Evolutionary conservation across 2,113 vertebrate genomes (phyloP).

Genomic region (Muscicapa adusta): DNA sequence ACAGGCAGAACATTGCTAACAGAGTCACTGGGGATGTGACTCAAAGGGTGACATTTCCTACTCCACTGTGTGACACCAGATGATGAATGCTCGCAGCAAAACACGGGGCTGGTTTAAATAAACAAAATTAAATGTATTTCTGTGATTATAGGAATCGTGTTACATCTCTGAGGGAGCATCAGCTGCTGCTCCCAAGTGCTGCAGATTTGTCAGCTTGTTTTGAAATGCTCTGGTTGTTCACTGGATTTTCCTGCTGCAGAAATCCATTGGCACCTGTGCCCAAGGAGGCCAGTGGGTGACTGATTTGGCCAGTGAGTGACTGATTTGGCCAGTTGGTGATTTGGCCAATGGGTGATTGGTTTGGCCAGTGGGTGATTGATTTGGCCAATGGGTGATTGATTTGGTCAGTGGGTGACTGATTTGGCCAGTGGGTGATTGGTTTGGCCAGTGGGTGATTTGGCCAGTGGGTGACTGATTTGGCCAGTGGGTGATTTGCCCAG

Average conservation of each 20-base stretch:
- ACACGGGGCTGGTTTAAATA: conserved; percentile 3
- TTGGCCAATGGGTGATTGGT: neutral
- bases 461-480: neutral
- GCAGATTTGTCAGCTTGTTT: neutral
- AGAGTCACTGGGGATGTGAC: neutral
- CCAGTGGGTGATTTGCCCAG: neutral
- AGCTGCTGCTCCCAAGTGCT: conserved; percentile 12
- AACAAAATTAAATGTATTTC: conserved; percentile 22
- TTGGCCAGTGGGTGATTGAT: neutral
- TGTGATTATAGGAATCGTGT: conserved; percentile 3
- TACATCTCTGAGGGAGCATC: neutral
- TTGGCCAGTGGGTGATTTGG: too few species aligned
- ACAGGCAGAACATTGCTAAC: conserved; percentile 3
- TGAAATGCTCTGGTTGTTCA: neutral
- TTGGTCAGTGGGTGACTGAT: neutral
- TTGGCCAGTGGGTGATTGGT: neutral
- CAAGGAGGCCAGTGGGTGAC: neutral
- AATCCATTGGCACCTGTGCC: neutral
- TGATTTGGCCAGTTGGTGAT: neutral
- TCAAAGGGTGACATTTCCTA: conserved; percentile 4
- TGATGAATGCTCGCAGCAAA: conserved; percentile 41
- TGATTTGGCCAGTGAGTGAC: neutral
- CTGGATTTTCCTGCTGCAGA: neutral
- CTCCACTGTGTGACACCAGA: neutral
- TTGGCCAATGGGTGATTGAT: too few species aligned